Conservation (phyloP, 2,797 vertebrate species). For the Molossus alvarezi region DNA sequence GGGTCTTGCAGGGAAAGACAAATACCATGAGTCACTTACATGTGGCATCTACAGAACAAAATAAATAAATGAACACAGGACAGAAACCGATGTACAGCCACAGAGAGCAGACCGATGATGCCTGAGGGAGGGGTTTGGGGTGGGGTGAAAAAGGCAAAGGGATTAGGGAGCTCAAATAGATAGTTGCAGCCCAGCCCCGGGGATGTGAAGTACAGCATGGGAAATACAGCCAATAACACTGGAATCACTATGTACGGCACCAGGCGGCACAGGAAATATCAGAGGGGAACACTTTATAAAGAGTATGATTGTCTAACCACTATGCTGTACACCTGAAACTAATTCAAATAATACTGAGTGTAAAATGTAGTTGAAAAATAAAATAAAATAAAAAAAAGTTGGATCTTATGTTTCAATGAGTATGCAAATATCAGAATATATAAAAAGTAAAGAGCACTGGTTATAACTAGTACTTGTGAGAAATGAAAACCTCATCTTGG, state of each 20-base stretch:
- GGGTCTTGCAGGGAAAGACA: background rate
- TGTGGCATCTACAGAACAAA: background rate
- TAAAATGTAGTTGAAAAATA: background rate
- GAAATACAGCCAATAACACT: background rate
- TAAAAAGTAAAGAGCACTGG: slow-evolving; percentile 22
- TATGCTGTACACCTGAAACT: background rate
- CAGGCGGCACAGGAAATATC: background rate
- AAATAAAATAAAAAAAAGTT: background rate
- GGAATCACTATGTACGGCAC: background rate
- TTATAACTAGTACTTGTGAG: slow-evolving; percentile 6
- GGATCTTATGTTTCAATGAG: slow-evolving; percentile 20
- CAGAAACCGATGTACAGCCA: background rate
- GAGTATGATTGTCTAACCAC: background rate
- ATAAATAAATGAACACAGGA: background rate
- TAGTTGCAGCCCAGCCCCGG: background rate
- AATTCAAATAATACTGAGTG: background rate
- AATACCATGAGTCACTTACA: background rate
- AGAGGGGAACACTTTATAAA: background rate
- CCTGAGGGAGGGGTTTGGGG: background rate
- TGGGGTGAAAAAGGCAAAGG: background rate
- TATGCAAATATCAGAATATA: slow-evolving; percentile 38
- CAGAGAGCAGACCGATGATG: background rate
- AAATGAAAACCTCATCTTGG: slow-evolving; percentile 39
- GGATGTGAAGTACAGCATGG: background rate
- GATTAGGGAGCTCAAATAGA: background rate